These are phyloP conservation scores for Trissoscelio sp. DNA, from an alignment of 2,888 invertebrate genomes.

Conservation along the genomic window DNA sequence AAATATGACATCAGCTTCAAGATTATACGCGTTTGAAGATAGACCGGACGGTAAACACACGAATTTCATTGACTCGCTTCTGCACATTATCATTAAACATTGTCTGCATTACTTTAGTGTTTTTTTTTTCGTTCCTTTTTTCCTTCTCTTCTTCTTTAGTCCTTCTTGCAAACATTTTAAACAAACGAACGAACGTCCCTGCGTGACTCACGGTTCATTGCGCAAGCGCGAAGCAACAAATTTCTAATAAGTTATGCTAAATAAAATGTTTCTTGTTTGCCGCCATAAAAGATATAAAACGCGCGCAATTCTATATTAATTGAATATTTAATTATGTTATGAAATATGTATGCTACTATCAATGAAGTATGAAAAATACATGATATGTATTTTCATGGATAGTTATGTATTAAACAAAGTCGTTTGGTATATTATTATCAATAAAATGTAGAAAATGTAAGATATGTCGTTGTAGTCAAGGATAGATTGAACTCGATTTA, in stretches of 20 bases:
- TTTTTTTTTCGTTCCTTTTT: neutral
- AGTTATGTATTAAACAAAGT: constrained; percentile 34
- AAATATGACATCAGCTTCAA: constrained; percentile 63
- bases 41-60: constrained; percentile 56
- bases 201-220: constrained; percentile 7
- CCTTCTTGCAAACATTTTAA: too few relatives aligned
- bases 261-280: constrained; percentile 20
- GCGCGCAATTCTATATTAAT: constrained; percentile 47
- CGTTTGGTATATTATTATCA: constrained; percentile 45
- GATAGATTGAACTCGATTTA: constrained; percentile 31
- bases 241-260: constrained; percentile 28
- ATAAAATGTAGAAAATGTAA: constrained; percentile 57
- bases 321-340: constrained; percentile 51
- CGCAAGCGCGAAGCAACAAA: constrained; percentile 24
- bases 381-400: constrained; percentile 36
- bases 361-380: constrained; percentile 52
- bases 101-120: neutral
- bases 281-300: neutral
- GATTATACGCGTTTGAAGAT: constrained; percentile 53
- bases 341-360: constrained; percentile 49
- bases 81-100: constrained; percentile 24
- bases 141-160: neutral
- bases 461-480: constrained; percentile 38
- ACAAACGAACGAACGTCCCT: constrained; percentile 4
- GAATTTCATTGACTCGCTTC: constrained; percentile 54